phyloP scores from a whole-genome alignment of 2,113 vertebrate species.

The Ailuropoda melanoleuca region DNA sequence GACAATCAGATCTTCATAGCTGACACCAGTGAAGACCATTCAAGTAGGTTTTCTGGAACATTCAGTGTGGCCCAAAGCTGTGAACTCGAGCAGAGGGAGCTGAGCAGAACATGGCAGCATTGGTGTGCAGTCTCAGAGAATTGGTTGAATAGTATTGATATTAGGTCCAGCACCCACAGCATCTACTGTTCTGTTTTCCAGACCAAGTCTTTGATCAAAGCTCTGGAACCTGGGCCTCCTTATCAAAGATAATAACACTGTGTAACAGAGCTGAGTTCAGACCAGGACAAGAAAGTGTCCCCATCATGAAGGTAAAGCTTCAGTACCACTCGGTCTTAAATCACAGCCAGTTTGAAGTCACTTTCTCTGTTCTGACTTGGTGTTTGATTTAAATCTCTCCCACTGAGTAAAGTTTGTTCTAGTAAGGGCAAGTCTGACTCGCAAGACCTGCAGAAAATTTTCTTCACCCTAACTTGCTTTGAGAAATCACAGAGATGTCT shows the following conservation, averaged over 20 bases:
- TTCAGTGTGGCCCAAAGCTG: background rate
- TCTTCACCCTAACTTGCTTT: background rate
- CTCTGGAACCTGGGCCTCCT: constrained; percentile 83
- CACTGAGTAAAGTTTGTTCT: background rate
- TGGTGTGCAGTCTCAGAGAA: background rate
- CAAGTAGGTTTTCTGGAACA: constrained; percentile 77
- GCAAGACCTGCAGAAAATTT: background rate
- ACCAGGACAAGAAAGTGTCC: constrained; percentile 85
- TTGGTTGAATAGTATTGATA: background rate
- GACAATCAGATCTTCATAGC: constrained; percentile 86
- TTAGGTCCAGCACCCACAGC: background rate
- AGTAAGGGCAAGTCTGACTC: background rate
- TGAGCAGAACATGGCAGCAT: background rate
- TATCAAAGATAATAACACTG: constrained; percentile 86
- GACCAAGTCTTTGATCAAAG: constrained; percentile 88
- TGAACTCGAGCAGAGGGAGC: background rate
- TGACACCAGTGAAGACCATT: constrained; percentile 88
- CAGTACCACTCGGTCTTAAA: background rate
- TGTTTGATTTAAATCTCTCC: background rate
- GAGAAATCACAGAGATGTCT: background rate
- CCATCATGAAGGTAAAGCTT: constrained; percentile 87
- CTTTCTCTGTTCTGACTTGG: background rate
- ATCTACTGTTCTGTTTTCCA: constrained; percentile 61
- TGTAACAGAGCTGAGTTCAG: constrained; percentile 88
- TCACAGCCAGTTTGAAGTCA: background rate